Percentiles rank a stretch among this genome's conserved stretches.
phyloP scores from a whole-genome alignment of 2,888 invertebrate genomes.

The Melanotus villosus region DNA sequence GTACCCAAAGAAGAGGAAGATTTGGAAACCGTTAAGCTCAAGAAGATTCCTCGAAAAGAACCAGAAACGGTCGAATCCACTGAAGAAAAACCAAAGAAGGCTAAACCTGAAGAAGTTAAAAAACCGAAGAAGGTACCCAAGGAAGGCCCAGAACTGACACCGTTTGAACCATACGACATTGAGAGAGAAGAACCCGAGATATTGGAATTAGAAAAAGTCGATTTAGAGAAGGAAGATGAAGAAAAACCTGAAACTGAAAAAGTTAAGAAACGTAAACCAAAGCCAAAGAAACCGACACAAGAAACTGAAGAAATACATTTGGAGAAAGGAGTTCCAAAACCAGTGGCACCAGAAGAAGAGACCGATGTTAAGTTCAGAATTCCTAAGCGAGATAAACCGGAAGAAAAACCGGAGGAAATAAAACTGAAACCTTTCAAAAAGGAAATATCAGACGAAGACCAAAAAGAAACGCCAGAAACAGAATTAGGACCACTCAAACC shows the following conservation, averaged over 20 bases:
- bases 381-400: slow-evolving; percentile 56
- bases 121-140: slow-evolving; percentile 59
- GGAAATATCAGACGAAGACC: slow-evolving; percentile 64
- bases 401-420: slow-evolving; percentile 63
- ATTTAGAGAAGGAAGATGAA: slow-evolving; percentile 56
- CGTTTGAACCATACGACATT: slow-evolving; percentile 65
- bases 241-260: slow-evolving; percentile 52
- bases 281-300: slow-evolving; percentile 63
- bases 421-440: slow-evolving; percentile 64
- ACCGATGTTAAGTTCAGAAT: slow-evolving; percentile 66
- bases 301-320: slow-evolving; percentile 61
- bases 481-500: slow-evolving; percentile 50
- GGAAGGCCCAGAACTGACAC: slow-evolving; percentile 61
- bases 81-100: slow-evolving; percentile 52
- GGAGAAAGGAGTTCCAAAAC: slow-evolving; percentile 59
- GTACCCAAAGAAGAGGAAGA: slow-evolving; percentile 62
- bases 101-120: slow-evolving; percentile 61
- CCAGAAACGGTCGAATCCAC: slow-evolving; percentile 56
- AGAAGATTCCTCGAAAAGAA: slow-evolving; percentile 65
- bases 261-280: slow-evolving; percentile 50
- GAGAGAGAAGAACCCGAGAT: slow-evolving; percentile 65
- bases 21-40: slow-evolving; percentile 61
- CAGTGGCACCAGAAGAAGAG: slow-evolving; percentile 65
- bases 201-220: slow-evolving; percentile 63
- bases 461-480: slow-evolving; percentile 53